Base-by-base conservation (phyloP, 2,888 invertebrate genomes). In the Syritta pipiens region DNA sequence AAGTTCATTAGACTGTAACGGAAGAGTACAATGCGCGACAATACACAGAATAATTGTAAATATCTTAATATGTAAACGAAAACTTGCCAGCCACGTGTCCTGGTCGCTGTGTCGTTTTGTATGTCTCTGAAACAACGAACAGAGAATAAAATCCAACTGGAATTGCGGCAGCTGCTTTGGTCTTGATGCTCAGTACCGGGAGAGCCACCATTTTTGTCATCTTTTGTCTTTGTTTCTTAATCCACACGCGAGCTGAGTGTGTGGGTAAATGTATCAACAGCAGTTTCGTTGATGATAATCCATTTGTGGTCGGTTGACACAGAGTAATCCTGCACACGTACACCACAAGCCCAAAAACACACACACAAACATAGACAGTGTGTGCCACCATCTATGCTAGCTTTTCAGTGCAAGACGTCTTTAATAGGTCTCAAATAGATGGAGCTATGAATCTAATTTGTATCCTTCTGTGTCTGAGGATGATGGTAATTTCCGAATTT, bases 401-500 rank as follows among this genome's bases (percentile, higher is more conserved):
- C n/a, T n/a, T n/a, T n/a, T n/a, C n/a, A n/a, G n/a, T n/a, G n/a
- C n/a, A 32, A 37, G 12, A 51, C 12, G 28, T 62, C 48, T 74
- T 67, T 79, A 79, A 79, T 67, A 79, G 77, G 53, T 74, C 68
- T 53, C 72, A 67, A 79, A 79, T 74, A 79, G 67, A 74, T 62
- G 60, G 26, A 67, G 79, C 79, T 79, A 79, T 79, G 74, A 79
- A 79, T 79, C 79, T 67, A 79, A 79, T 79, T 79, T 79, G 74
- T 74, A 79, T 79, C 79, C 79, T 62, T 79, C 74, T 72, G 67
- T 62, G 67, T 74, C 60, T 74, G 20, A 49, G 79, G 65, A 79
- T 79, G 79, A 79, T 44, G 74, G 60, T 74, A 79, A 79, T 79
- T 79, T 74, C 79, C 74, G 74, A 79, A 79, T 79, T 79, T 79